Conservation (phyloP, 2,113 vertebrate genomes). For the Tiliqua scincoides region DNA sequence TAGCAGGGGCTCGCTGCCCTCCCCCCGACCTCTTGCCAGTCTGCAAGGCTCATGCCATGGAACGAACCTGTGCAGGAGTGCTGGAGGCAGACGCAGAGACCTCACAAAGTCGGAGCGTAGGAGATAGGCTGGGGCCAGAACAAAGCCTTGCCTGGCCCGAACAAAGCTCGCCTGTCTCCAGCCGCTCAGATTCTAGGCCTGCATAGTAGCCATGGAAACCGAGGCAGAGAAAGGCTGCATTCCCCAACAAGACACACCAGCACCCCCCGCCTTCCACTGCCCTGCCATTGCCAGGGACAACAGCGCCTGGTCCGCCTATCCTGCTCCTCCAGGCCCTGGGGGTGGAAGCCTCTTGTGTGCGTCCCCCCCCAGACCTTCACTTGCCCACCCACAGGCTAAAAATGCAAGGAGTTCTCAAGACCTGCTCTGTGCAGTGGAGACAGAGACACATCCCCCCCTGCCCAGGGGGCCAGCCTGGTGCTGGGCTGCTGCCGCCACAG, state of each 20-base stretch:
- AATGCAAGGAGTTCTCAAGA: background rate
- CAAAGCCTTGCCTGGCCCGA: background rate
- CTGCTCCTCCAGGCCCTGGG: no score
- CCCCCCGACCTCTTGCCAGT: background rate
- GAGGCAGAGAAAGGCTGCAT: background rate
- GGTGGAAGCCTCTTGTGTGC: no score
- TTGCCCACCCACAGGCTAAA: background rate
- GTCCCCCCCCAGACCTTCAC: no score
- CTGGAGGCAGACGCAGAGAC: background rate
- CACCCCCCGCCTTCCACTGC: no score
- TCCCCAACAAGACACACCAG: background rate
- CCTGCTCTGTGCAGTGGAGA: background rate
- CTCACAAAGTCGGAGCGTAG: background rate
- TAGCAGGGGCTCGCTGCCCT: background rate
- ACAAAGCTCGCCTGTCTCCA: conserved; percentile 14
- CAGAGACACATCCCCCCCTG: background rate
- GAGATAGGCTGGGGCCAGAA: background rate
- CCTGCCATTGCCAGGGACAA: background rate
- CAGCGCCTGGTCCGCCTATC: background rate
- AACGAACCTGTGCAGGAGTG: background rate
- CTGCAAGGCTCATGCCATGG: no score
- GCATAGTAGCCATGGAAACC: conserved; percentile 1
- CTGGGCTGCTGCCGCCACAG: background rate
- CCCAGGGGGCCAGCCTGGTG: background rate
- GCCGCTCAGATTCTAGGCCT: background rate